Base-by-base conservation (phyloP, 2,113 vertebrate genomes). In the Clarias macrocephalus region DNA sequence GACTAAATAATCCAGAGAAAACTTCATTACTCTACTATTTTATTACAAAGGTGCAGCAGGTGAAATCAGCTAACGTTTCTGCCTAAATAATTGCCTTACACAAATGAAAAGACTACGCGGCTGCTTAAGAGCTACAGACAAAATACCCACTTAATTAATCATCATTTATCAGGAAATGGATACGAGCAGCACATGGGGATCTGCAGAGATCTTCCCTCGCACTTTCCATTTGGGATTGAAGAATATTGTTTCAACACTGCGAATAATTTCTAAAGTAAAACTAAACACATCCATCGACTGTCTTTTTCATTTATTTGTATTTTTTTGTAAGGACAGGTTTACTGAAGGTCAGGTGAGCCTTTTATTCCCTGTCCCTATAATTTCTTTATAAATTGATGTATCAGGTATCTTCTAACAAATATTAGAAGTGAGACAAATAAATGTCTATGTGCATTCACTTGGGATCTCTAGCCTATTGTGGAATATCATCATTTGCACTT, bases 1-100 rank as follows among this genome's bases (percentile, higher is more conserved):
- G 93, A 93, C 92, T 92, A 93, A 94, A 95, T 94, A 95, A 93
- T 92, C 86, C 91, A 63, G 12, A 42, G 12, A 70, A 85, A 79
- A 57, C 42, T 80, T 85, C 33, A 21, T 83, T 90, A 84, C 84
- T 87, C 68, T 89, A 82, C 60, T 5, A 6, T 68, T 56, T 84
- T 52, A 85, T 83, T 88, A 75, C 72, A 73, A 84, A 59, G 59
- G 77, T 87, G 60, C 83, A 76, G 66, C 37, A 80, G 75, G 75
- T 89, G 76, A 88, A 84, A 77, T 52, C 59, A 84, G 92, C 90
- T 93, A 89, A 48, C 86, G 73, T 93, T 91, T 90, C 91, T 90
- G 88, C 63, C 88, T 85, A 92, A 93, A 92, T 90, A 68, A 30
- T 84, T 84, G 90, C 87, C 25, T 83, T 90, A 70, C 82, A 90